Conservation (phyloP, 2,888 invertebrate genomes). For the Amiota minor region DNA sequence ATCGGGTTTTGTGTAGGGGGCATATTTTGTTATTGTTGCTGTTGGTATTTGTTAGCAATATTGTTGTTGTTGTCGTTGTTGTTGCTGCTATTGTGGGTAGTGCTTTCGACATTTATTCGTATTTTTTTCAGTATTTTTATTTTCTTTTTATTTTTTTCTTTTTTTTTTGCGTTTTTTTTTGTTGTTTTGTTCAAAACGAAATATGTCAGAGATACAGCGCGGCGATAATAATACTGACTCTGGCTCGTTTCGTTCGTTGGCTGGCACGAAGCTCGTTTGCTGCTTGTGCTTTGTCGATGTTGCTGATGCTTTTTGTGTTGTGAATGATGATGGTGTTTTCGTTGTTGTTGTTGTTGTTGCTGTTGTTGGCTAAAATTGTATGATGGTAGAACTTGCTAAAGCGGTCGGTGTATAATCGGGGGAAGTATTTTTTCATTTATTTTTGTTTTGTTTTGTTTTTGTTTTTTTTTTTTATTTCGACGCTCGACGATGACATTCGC, state of each 20-base stretch:
- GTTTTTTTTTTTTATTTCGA: constrained; percentile 36
- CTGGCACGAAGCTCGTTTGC: constrained; percentile 17
- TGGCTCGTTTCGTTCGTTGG: constrained; percentile 4
- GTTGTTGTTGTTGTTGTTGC: background rate
- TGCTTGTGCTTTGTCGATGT: background rate
- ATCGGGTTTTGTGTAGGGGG: background rate
- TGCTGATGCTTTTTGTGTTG: constrained; percentile 8
- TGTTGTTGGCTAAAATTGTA: constrained; percentile 4
- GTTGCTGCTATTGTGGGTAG: constrained; percentile 35
- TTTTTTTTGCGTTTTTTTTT: constrained; percentile 41
- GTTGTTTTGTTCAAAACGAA: constrained; percentile 48
- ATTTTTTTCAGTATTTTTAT: constrained; percentile 27
- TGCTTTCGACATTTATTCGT: constrained; percentile 39
- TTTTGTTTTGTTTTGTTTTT: constrained; percentile 40
- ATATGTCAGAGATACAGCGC: constrained; percentile 57
- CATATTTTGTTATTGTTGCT: background rate
- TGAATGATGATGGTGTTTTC: constrained; percentile 2
- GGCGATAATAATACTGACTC: constrained; percentile 47
- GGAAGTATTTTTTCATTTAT: constrained; percentile 30
- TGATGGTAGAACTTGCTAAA: constrained; percentile 4
- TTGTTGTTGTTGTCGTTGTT: constrained; percentile 34
- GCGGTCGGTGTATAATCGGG: background rate
- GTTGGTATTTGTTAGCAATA: background rate
- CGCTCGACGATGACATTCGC: constrained; percentile 47
- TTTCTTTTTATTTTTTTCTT: constrained; percentile 38